These are phyloP conservation scores for Brevipalpus yothersi DNA, from an alignment of 1,140 invertebrate species.

Conservation along the genomic window DNA sequence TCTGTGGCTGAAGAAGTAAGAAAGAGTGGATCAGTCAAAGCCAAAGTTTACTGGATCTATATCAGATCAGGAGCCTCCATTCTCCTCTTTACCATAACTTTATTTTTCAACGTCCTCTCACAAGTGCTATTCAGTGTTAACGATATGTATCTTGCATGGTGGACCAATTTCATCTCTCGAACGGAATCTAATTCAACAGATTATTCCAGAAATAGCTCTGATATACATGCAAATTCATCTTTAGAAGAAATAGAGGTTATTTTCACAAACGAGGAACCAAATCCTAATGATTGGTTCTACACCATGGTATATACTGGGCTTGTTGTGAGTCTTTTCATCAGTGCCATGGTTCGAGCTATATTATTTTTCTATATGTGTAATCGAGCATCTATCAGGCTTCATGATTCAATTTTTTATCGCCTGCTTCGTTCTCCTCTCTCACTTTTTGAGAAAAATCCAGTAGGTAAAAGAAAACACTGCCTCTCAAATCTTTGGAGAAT, in stretches of 20 bases:
- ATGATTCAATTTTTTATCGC: constrained; percentile 56
- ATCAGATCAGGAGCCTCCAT: background rate
- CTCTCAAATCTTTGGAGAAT: background rate
- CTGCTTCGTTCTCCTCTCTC: constrained; percentile 53
- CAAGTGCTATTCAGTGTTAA: constrained; percentile 13
- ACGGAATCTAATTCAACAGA: too few relatives aligned
- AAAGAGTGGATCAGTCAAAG: constrained; percentile 8
- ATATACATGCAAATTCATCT: background rate
- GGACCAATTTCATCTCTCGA: constrained; percentile 2
- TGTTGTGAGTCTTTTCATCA: constrained; percentile 19
- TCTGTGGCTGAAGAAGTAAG: constrained; percentile 7
- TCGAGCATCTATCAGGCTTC: constrained; percentile 45
- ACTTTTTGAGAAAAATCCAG: constrained; percentile 69
- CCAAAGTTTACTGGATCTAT: constrained; percentile 6
- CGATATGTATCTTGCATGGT: constrained; percentile 13
- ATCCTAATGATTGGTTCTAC: constrained; percentile 16
- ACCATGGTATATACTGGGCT: constrained; percentile 42
- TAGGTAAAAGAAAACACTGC: constrained; percentile 17
- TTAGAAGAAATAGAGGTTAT: background rate
- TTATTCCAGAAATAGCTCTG: background rate
- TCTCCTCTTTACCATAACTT: constrained; percentile 1
- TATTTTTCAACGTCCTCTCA: constrained; percentile 10
- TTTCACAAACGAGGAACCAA: background rate
- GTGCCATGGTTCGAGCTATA: constrained; percentile 29
- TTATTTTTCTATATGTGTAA: constrained; percentile 52